Evolutionary conservation across 2,113 vertebrate genomes (phyloP).

Genomic region (Sinocyclocheilus rhinocerous): DNA sequence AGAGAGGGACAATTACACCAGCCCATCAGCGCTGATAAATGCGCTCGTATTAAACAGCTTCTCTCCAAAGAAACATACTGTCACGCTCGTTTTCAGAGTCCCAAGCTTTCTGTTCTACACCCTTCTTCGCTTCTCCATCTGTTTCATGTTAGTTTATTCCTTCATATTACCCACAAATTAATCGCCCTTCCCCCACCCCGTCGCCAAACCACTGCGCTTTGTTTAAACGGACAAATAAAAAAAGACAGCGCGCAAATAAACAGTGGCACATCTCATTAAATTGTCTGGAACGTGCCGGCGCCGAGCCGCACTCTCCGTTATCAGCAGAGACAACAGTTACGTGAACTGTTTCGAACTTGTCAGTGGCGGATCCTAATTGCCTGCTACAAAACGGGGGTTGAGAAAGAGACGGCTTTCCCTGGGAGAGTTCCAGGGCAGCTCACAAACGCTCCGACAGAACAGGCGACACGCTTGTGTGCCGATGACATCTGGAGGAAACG

Average conservation of each 20-base stretch:
- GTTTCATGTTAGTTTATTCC: slow-evolving; percentile 57
- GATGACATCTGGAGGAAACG: slow-evolving; percentile 85
- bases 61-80: slow-evolving; percentile 4
- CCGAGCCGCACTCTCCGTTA: slow-evolving; percentile 76
- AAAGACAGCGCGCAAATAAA: slow-evolving; percentile 79
- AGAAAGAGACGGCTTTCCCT: slow-evolving; percentile 82
- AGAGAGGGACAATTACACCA: slow-evolving; percentile 60
- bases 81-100: slow-evolving; percentile 19
- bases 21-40: slow-evolving; percentile 53
- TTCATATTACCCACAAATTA: slow-evolving; percentile 68
- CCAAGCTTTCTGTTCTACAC: neutral
- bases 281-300: slow-evolving; percentile 78
- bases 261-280: slow-evolving; percentile 80
- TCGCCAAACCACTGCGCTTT: slow-evolving; percentile 54
- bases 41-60: slow-evolving; percentile 34
- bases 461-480: slow-evolving; percentile 79
- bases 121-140: slow-evolving; percentile 44
- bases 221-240: slow-evolving; percentile 74
- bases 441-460: slow-evolving; percentile 77
- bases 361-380: slow-evolving; percentile 83
- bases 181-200: slow-evolving; percentile 52
- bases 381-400: slow-evolving; percentile 79
- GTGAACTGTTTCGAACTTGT: slow-evolving; percentile 87
- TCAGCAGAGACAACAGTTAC: slow-evolving; percentile 82
- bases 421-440: slow-evolving; percentile 79